A percentile compares a stretch with the other conserved stretches of the same genome.
phyloP scores from a whole-genome alignment of 2,888 invertebrate genomes.

The Andrena bicolor region DNA sequence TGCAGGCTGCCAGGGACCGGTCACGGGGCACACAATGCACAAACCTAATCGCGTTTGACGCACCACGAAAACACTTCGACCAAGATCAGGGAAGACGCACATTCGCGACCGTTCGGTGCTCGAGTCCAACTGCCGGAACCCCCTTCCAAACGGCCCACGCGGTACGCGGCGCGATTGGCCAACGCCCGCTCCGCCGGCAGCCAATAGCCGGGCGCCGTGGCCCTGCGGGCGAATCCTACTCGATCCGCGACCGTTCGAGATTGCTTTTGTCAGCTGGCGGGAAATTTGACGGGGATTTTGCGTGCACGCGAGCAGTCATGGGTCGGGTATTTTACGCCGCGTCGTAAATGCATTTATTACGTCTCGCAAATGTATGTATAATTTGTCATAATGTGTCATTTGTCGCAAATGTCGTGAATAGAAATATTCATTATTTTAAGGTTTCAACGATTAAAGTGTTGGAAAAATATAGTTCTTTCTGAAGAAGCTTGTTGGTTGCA shows the following conservation, averaged over 20 bases:
- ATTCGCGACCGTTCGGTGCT: slow-evolving; percentile 58
- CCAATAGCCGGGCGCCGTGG: slow-evolving; percentile 57
- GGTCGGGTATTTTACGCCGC: no score
- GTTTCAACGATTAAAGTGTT: no score
- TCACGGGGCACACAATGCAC: slow-evolving; percentile 33
- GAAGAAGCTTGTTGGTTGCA: no score
- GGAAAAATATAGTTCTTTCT: no score
- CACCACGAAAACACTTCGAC: slow-evolving; percentile 49
- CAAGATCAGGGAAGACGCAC: slow-evolving; percentile 55
- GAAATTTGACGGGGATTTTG: slow-evolving; percentile 61
- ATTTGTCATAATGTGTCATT: no score
- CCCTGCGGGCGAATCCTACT: slow-evolving; percentile 63
- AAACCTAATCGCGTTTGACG: slow-evolving; percentile 22
- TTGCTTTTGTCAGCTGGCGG: slow-evolving; percentile 55
- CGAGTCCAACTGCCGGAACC: slow-evolving; percentile 78
- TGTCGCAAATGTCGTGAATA: no score
- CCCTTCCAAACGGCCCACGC: slow-evolving; percentile 67
- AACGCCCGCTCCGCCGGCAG: slow-evolving; percentile 36
- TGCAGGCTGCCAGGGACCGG: not conserved
- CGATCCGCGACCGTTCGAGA: slow-evolving; percentile 44
- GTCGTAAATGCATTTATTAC: no score
- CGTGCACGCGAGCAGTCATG: not conserved
- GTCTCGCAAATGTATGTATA: no score
- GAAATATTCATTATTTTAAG: no score
- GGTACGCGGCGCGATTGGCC: slow-evolving; percentile 69